Evolutionary conservation across 35 echinoderm and acorn worm species (phyloP), one percentile per base, ranked within the genome.

Genomic region (Heliocidaris erythrogramma): DNA sequence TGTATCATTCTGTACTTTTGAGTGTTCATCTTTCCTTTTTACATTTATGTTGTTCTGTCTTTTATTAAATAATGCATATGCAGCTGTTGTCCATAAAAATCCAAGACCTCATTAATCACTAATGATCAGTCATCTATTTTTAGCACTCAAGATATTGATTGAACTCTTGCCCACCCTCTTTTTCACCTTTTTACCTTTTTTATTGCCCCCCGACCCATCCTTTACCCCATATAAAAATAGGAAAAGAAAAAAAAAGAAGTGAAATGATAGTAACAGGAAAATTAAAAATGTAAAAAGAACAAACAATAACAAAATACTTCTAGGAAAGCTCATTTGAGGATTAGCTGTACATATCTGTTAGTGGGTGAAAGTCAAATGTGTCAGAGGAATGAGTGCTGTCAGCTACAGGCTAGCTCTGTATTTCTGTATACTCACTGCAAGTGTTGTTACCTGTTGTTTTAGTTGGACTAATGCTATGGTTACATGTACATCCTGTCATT

Each of bases 401-500:
- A 17, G 8, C 27, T 78, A 27, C 65, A 78, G 65, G 65, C 65
- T n/a, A 78, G 65, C 65, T 78, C 65, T 27, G 65, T 78, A n/a
- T n/a, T 78, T 4, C 65, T 78, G 65, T 21, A 13, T 78, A 78
- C 65, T 7, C 65, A 78, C 24, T 8, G 21, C 65, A 78, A 27
- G 65, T 78, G 65, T 78, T 29, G 65, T 18, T 78, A 21, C 65
- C 65, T n/a, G 65, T 78, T 78, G 65, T 78, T 78, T 78, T 78
- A 78, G 65, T 78, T 78, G 27, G 65, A 78, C 65, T 78, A 78
- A 78, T 78, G 65, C 65, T 78, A 78, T 78, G 65, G 65, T 78
- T 78, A 78, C 65, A 29, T 27, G 65, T n/a, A 78, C 65, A 78
- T 78, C 65, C 65, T 78, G 65, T 78, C 65, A 27, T 78, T 29